A percentile compares a stretch with the other conserved stretches of the same genome.
Conservation (phyloP, 1,140 invertebrate genomes). For the Dufourea novaeangliae region DNA sequence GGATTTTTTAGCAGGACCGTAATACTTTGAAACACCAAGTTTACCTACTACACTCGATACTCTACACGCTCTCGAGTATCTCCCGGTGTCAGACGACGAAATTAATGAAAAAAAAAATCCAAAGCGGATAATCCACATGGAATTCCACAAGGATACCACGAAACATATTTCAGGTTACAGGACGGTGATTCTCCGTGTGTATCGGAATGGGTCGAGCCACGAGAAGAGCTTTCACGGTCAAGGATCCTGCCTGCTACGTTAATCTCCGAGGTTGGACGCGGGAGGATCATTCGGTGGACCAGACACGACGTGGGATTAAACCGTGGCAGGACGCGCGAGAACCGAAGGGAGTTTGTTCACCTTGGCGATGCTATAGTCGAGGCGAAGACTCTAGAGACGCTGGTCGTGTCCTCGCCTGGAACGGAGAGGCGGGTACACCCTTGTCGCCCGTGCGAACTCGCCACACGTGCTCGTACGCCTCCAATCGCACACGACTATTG, state of each 20-base stretch:
- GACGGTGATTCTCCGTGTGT: not conserved
- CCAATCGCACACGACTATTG: conserved; percentile 3
- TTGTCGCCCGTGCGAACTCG: conserved; percentile 24
- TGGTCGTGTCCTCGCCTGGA: too few relatives aligned
- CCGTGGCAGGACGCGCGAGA: not conserved
- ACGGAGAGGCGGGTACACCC: not conserved
- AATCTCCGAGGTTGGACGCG: not conserved
- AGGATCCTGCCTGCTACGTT: not conserved
- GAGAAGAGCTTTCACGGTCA: not conserved
- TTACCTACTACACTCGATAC: too few relatives aligned
- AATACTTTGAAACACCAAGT: too few relatives aligned
- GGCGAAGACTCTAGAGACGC: conserved; percentile 28
- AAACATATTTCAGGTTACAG: not conserved
- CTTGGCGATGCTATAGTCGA: conserved; percentile 38
- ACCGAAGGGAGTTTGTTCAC: conserved; percentile 40
- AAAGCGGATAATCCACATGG: not conserved
- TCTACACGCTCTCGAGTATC: not conserved
- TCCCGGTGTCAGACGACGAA: not conserved
- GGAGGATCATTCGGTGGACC: not conserved
- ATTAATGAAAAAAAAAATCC: not conserved
- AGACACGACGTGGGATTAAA: conserved; percentile 11
- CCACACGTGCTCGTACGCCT: conserved; percentile 30
- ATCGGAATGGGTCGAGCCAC: not conserved
- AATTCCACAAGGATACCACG: not conserved
- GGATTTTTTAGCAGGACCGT: too few relatives aligned